Evolutionary conservation across 2,113 vertebrate genomes (phyloP), one percentile per base, ranked within the genome.

Genomic region (Phalacrocorax brasilianus): DNA sequence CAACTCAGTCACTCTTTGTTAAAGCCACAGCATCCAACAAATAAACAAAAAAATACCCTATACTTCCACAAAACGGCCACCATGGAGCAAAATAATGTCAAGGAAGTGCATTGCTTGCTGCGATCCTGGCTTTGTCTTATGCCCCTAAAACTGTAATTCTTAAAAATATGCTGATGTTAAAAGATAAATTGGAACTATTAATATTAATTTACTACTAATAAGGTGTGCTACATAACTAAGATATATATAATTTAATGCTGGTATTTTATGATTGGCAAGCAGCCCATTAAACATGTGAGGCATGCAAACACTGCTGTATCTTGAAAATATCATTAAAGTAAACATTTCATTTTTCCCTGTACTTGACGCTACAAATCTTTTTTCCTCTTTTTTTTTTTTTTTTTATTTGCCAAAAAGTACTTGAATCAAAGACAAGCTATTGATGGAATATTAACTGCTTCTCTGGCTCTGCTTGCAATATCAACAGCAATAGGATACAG

Each of bases 1-100:
- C 96, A 97, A 96, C 94, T 96, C 96, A 88, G 94, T 88, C 97
- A 95, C 71, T 97, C 97, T 95, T 98, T 95, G 94, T 98, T 98
- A 97, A 96, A 96, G 92, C 56, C 80, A 53, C 49, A 87, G 82
- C 88, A 90, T 89, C 62, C 17, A 1, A 88, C 93, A 97, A 96
- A 95, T 93, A 96, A 96, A 96, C 96, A 96, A 94, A 93, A 79
- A 91, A 65, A 65, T 7, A 44, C 17, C 9, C 15, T 38, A 35
- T 85, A 79, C 73, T 82, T 89, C 75, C 74, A 55, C 49, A 56
- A 79, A 91, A 76, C 30, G 56, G 20, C 19, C 23, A 61, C 77
- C 63, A 33, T 2, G 9, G 70, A 76, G 85, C 35, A 84, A 91
- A 88, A 35, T 66, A 59, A 65, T 70, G 79, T 20, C 38, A 47